Evolutionary conservation across 2,888 invertebrate species (phyloP), one percentile per base, ranked within the genome.

Genomic region (Sceliomorpha sp.): DNA sequence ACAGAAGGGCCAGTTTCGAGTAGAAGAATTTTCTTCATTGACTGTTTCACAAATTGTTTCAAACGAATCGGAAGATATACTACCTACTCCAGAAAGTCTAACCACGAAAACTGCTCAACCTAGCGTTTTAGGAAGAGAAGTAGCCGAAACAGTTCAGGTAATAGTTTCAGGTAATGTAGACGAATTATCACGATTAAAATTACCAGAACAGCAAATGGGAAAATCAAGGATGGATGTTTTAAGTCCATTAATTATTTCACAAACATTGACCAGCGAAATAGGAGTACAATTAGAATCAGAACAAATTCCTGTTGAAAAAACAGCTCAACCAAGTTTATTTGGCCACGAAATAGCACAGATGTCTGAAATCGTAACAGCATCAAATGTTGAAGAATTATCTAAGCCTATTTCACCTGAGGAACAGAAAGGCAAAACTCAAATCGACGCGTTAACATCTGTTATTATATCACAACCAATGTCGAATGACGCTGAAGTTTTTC

Each of bases 321-420:
- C 50, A 29, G 89, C 88, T 9, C 63, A 82, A 20, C 55, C 83
- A 2, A 82, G 76, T 56, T 59, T 89, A 27, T 71, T 68, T 24
- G 82, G 83, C n/a, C 79, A 85, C 50, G 87, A 88, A 62, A 81
- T 88, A 10, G 89, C 89, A n/a, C 73, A 89, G 70, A 87, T 80
- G n/a, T 80, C 75, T n/a, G 88, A 88, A 75, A 72, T 85, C 7
- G 51, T 83, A 27, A 76, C 85, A 8, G 74, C 83, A 55, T 55
- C 74, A 2, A 82, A 76, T 47, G 73, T 81, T 7, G 80, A 76
- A 32, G 63, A 79, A n/a, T 47, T 85, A 14, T 79, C 79, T 4
- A 78, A 81, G 72, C 74, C 87, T 7, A 72, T 82, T 7, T 72
- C 77, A 9, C 82, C 82, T 0, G 71, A 76, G 8, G 44, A 58